A percentile compares a stretch with the other conserved stretches of the same genome.
These are phyloP conservation scores for Etia nguti DNA, from an alignment of 2,113 vertebrate species.

Conservation along the genomic window DNA sequence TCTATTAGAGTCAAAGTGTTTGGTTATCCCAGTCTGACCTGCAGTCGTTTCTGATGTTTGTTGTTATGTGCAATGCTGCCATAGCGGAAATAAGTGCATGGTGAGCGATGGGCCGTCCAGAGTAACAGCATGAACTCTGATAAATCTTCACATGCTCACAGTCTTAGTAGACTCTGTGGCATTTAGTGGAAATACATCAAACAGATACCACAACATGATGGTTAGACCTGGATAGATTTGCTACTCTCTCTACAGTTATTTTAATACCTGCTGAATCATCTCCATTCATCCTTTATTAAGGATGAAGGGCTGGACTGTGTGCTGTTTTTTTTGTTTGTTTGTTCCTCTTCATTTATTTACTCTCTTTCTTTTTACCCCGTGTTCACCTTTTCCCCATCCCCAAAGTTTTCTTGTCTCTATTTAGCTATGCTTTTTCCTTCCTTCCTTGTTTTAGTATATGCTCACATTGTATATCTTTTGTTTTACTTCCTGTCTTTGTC, in stretches of 20 bases:
- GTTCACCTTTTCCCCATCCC: not conserved
- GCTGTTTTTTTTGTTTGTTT: not conserved
- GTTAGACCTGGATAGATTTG: not conserved
- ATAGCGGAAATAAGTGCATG: not conserved
- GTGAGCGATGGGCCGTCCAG: not conserved
- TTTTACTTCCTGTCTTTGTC: not conserved
- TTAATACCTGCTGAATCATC: not conserved
- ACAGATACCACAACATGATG: not conserved
- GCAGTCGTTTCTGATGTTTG: not conserved
- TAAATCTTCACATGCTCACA: not conserved
- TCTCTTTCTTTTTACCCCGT: not conserved
- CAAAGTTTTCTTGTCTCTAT: not conserved
- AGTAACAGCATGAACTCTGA: not conserved
- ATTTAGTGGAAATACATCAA: not conserved
- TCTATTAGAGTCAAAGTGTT: not conserved
- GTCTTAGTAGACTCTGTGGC: not conserved
- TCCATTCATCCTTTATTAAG: not conserved
- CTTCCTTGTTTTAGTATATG: not conserved
- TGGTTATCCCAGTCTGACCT: not conserved
- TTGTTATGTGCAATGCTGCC: not conserved
- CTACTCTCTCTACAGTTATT: not conserved
- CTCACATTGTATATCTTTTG: not conserved
- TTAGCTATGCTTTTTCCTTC: not conserved
- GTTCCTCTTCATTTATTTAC: not conserved
- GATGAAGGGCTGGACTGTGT: not conserved